Evolutionary conservation across 1,140 invertebrate species (phyloP), one percentile per base, ranked within the genome.

Genomic region (Micrasema minimum): DNA sequence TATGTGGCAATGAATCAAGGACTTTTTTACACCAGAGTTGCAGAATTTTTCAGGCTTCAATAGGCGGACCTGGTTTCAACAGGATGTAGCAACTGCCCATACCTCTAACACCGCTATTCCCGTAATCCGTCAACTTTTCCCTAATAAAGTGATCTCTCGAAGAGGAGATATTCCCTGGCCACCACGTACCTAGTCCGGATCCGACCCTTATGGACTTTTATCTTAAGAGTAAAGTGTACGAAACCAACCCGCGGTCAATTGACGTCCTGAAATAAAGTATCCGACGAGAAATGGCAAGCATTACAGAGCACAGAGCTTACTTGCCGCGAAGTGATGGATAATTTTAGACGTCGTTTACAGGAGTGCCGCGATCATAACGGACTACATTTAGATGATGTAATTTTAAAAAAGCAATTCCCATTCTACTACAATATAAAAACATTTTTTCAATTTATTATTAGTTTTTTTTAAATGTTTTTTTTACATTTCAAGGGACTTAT

Each of bases 81-180:
- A 75, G 74, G 77, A 76, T 71, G 72, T 71, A 69, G 72, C 72
- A 31, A 77, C 77, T 20, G 71, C 62, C 51, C 75, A 77, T 41
- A 76, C 68, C 1, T 75, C 74, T 10, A 77, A 77, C 31, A 59
- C 68, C 26, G 66, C 66, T 31, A 12, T 77, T 35, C 46, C 41
- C 20, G 61, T 75, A 18, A 74, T 75, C 16, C 55, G 45, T 46
- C 48, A 76, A 57, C 68, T 78, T 20, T 77, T 77, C 61, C 46
- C 71, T 9, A 48, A 69, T 53, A 78, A 76, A 50, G 35, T 77
- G 14, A 74, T 77, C 55, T 77, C 69, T 31, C 14, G 65, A 38
- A 48, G 72, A 61, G 72, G 72, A 22, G 67, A 75, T 53, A 77
- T 75, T n/a, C n/a, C 22, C 9, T 72, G 71, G 71, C 71, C 73